Evolutionary conservation across 2,888 invertebrate genomes (phyloP).

Genomic region (Dyspetes luteomarginatus): DNA sequence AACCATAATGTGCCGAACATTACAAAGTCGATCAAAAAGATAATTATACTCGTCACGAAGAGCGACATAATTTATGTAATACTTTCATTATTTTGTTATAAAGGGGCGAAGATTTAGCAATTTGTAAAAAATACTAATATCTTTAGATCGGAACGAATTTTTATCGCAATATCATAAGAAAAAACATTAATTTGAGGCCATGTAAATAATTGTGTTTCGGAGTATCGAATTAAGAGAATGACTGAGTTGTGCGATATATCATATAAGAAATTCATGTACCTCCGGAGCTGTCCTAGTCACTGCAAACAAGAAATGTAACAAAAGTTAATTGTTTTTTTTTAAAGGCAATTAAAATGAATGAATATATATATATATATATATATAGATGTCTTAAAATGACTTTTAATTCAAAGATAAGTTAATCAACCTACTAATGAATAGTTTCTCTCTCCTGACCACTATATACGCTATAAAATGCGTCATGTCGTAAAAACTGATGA

Average conservation of each 20-base stretch:
- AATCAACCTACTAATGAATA: background rate
- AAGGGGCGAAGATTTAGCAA: background rate
- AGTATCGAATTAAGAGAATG: background rate
- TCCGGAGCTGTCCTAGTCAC: background rate
- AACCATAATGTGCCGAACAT: no score
- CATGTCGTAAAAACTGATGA: no score
- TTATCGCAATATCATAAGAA: background rate
- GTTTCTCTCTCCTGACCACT: background rate
- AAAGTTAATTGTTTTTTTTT: background rate
- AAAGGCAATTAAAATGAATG: constrained; percentile 13
- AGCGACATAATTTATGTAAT: background rate
- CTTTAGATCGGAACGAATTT: background rate
- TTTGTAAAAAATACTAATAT: background rate
- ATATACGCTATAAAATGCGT: no score
- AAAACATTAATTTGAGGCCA: background rate
- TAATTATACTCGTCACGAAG: background rate
- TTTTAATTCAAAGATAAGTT: no score
- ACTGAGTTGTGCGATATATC: background rate
- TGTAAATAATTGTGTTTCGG: background rate
- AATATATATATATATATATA: constrained; percentile 16
- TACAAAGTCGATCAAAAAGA: background rate
- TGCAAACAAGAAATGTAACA: background rate
- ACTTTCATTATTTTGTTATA: constrained; percentile 1
- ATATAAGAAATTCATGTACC: background rate
- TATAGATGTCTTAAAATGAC: no score